phyloP scores from a whole-genome alignment of 2,888 invertebrate species.

The Drosophila rubida region DNA sequence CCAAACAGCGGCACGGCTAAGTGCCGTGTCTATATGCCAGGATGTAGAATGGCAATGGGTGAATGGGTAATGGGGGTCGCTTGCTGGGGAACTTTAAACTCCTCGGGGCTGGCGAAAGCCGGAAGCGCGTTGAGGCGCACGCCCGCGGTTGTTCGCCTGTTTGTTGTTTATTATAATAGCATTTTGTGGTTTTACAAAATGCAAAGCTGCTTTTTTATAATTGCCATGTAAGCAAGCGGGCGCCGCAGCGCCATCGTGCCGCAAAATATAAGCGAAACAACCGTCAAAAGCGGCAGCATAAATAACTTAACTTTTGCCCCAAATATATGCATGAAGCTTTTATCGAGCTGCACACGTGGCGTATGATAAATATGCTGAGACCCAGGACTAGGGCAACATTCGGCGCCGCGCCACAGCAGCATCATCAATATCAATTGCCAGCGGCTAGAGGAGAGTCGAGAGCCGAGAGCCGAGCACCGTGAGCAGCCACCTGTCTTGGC shows the following conservation, averaged over 20 bases:
- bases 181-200: slow-evolving; percentile 66
- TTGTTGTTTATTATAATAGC: slow-evolving; percentile 76
- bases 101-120: slow-evolving; percentile 33
- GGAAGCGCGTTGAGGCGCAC: slow-evolving; percentile 61
- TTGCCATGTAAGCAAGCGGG: slow-evolving; percentile 49
- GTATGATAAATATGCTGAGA: slow-evolving; percentile 58
- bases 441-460: slow-evolving; percentile 1
- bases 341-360: slow-evolving; percentile 46
- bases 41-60: slow-evolving; percentile 3
- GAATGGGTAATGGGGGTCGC: too few relatives aligned
- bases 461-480: not conserved
- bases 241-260: not conserved
- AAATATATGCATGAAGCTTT: slow-evolving; percentile 20
- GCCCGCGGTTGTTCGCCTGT: slow-evolving; percentile 29
- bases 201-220: slow-evolving; percentile 61
- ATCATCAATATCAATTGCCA: slow-evolving; percentile 74
- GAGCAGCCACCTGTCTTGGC: slow-evolving; percentile 6
- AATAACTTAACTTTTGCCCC: slow-evolving; percentile 23
- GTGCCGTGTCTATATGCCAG: slow-evolving; percentile 55
- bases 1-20: slow-evolving; percentile 68
- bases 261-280: not conserved
- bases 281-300: slow-evolving; percentile 10
- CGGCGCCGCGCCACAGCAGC: slow-evolving; percentile 9
- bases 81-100: not conserved
- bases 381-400: slow-evolving; percentile 33